Base-by-base conservation (phyloP, 2,888 invertebrate species). In the Sepioteuthis lessoniana region DNA sequence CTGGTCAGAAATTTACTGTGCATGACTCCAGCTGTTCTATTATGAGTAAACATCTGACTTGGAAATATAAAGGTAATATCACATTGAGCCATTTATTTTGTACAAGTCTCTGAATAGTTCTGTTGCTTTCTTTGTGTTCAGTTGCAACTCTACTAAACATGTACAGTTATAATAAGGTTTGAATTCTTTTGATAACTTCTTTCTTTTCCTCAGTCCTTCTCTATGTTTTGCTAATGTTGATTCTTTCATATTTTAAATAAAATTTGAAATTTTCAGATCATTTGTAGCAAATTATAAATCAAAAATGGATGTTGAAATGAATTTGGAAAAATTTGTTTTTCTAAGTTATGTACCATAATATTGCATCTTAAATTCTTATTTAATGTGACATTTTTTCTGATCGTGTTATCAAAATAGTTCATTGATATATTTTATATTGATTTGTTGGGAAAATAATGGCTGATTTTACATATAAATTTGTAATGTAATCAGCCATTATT, bases 21-120 rank as follows among this genome's bases (percentile, higher is more conserved):
- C n/a, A 76, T 76, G n/a, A 76, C 35, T 76, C 76, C 76, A 76
- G 76, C 76, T 76, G 76, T 76, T 76, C 76, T 35, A 76, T 76
- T 76, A n/a, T 76, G n/a, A 76, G 19, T 76, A 35, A 76, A 76
- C 60, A 60, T 60, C 28, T 28, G 31, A 47, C 55, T 55, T 21
- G 21, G 55, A 25, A n/a, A 76, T 76, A n/a, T 55, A 76, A n/a
- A 76, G 76, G 76, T 76, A 76, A 25, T n/a, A 76, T 76, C 1
- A 16, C 35, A n/a, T 76, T n/a, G n/a, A n/a, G 76, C n/a, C 35
- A 76, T 76, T 76, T 76, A 55, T 55, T 76, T n/a, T 35, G n/a
- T 76, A 76, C 13, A 76, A 76, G 55, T 55, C 55, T 55, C 55
- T 55, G 25, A 25, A 55, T 55, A 55, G 25, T 5, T 76, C 13